Conservation (phyloP, 2,888 invertebrate species). For the Phalera bucephala region DNA sequence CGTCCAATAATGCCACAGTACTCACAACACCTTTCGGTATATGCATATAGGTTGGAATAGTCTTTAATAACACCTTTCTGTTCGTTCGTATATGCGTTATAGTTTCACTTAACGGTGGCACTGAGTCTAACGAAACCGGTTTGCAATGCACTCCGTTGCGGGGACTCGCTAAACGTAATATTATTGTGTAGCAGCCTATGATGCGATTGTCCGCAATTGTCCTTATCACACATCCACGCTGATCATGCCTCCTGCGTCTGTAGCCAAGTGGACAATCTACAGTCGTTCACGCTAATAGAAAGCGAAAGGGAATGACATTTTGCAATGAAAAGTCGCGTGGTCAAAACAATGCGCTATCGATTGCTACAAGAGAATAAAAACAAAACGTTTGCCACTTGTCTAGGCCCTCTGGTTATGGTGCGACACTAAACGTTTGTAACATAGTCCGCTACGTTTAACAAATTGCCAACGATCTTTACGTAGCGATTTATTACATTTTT, state of each 20-base stretch:
- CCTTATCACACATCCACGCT: slow-evolving; percentile 19
- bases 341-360: too few relatives aligned
- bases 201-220: slow-evolving; percentile 7
- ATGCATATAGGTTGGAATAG: not conserved
- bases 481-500: slow-evolving; percentile 18
- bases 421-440: too few relatives aligned
- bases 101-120: not conserved
- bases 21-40: not conserved
- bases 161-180: not conserved
- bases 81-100: not conserved
- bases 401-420: too few relatives aligned
- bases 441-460: slow-evolving; percentile 17
- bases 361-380: too few relatives aligned
- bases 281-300: too few relatives aligned
- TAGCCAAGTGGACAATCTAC: too few relatives aligned
- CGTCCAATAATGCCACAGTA: not conserved
- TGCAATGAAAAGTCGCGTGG: too few relatives aligned
- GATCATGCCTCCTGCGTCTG: slow-evolving; percentile 15
- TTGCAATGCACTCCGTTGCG: not conserved
- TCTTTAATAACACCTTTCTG: slow-evolving; percentile 2
- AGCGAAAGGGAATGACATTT: too few relatives aligned
- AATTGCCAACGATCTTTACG: slow-evolving; percentile 17
- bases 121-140: not conserved
- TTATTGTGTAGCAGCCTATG: slow-evolving; percentile 5
- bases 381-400: too few relatives aligned